These are phyloP conservation scores for Epinephelus moara DNA, from an alignment of 2,113 vertebrate species.

Conservation along the genomic window DNA sequence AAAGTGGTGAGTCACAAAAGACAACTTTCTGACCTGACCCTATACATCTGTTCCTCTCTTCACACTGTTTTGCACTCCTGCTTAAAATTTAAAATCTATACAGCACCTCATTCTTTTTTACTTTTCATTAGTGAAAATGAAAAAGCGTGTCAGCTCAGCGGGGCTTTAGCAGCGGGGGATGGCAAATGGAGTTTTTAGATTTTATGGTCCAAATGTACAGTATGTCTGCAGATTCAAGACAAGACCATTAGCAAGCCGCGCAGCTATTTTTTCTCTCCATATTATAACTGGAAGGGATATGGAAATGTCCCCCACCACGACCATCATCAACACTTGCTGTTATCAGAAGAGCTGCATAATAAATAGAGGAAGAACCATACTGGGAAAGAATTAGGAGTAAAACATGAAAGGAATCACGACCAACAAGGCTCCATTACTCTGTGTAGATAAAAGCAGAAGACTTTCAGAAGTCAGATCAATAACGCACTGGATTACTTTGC, in stretches of 20 bases:
- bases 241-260: constrained; percentile 28
- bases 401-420: neutral
- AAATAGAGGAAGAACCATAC: constrained; percentile 11
- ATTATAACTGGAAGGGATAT: constrained; percentile 16
- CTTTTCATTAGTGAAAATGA: constrained; percentile 37
- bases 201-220: constrained; percentile 33
- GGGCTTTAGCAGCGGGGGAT: constrained; percentile 37
- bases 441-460: constrained; percentile 2
- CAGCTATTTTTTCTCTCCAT: constrained; percentile 7
- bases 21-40: neutral
- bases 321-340: constrained; percentile 3
- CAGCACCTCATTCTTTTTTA: constrained; percentile 7
- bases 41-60: neutral
- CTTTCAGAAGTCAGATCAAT: neutral
- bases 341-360: constrained; percentile 36
- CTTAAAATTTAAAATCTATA: constrained; percentile 19
- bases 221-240: constrained; percentile 34
- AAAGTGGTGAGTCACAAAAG: neutral
- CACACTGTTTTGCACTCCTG: neutral
- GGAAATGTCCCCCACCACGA: neutral
- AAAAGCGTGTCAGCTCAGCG: constrained; percentile 59
- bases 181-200: constrained; percentile 39
- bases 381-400: constrained; percentile 9
- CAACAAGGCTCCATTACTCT: neutral
- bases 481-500: neutral